Evolutionary conservation across 2,797 vertebrate genomes (phyloP), one percentile per base, ranked within the genome.

Genomic region (Netta rufina): DNA sequence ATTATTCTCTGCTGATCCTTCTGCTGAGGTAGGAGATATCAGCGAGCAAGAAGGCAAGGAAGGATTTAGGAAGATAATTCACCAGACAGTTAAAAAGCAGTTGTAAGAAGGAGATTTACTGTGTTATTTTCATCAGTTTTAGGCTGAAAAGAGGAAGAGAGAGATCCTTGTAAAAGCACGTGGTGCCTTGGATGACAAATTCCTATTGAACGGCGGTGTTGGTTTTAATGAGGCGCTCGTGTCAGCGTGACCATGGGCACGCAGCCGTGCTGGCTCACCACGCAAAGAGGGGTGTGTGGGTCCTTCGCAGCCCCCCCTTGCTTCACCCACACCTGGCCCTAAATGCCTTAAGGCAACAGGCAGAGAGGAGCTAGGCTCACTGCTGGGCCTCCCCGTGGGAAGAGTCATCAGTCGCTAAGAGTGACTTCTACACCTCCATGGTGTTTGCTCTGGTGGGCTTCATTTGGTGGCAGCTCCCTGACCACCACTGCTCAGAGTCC

Each of bases 11-110:
- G 32, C 60, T 88, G 85, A 66, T 91, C n/a, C 53, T 87, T 76
- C 61, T 83, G 81, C 79, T 0, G 1, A 61, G 87, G 61, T 27
- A 65, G 38, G 25, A 33, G 64, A 87, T 17, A 22, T 32, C 74
- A 74, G 43, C 0, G 1, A 81, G 76, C 58, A 54, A 10, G 69
- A 87, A 74, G 41, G 39, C 64, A 65, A 65, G 85, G 70, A 70
- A 49, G 57, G 56, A 67, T 87, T 92, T 88, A 47, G 64, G 73
- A 77, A 60, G 49, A 25, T 79, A 87, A 65, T 83, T 92, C 57
- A 53, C 0, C 2, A 84, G 62, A 45, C 27, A 4, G 79, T 89
- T 71, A 32, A 82, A 87, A 95, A 93, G 43, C 49, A 43, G 39
- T 45, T 84, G n/a, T 73, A 82, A 84, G 76, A 66, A 81, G 22